Base-by-base conservation (phyloP, 2,113 vertebrate species). In the Pomatostomus ruficeps region DNA sequence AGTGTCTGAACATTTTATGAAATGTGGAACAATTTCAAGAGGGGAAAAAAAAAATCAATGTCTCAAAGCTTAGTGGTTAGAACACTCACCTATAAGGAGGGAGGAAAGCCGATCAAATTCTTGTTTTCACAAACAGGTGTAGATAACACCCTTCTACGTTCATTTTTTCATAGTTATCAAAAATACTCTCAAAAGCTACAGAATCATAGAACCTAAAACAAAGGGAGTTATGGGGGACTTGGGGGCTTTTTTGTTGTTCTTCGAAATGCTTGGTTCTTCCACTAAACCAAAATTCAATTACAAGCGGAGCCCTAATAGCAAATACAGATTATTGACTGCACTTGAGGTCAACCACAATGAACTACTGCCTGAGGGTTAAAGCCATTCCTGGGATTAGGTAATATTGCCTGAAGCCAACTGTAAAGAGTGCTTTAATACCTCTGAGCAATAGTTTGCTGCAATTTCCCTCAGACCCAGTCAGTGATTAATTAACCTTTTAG, bases 401-500 rank as follows among this genome's bases (percentile, higher is more conserved):
- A 81, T 84, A 93, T 12, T 93, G 79, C 90, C 92, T 72, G 52
- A 95, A 94, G 72, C 82, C 75, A 88, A 52, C 86, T 8, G 12
- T 74, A 76, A 88, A 71, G 45, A 88, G 52, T 0, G 0, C 38
- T 96, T 91, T 93, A 96, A 96, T 95, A 91, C 82, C 91, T 93
- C 67, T 88, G 75, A 72, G 89, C 76, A 88, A 78, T 42, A 88
- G 75, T 93, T 94, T 94, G 85, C 72, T 86, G 82, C 75, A 93
- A 78, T 96, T 96, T 94, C n/a, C 59, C 79, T 94, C 79, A 94
- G 68, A 96, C 79, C 40, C 26, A 92, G 79, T 18, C 75, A 92
- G 85, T 94, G 79, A 93, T 90, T 96, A 96, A 96, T 95, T 96
- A 96, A 95, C 93, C 85, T 91, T 94, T 97, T 79, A 88, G 89